Conservation (phyloP, 2,888 invertebrate species). For the Ptilodon capucinus region DNA sequence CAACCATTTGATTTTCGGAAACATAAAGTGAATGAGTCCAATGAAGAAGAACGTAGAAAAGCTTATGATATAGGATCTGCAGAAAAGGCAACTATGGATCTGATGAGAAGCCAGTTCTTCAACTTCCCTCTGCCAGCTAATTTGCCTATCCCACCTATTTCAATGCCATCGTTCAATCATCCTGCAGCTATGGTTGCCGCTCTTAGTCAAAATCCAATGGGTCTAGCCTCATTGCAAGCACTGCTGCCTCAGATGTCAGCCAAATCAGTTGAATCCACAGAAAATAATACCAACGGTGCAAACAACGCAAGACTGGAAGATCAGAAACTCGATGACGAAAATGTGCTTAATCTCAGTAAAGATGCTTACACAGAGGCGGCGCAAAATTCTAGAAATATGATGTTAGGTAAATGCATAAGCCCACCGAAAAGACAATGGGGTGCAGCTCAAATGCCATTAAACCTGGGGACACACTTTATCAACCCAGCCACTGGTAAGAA, state of each 20-base stretch:
- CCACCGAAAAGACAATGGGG: slow-evolving; percentile 92
- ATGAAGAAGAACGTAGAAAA: slow-evolving; percentile 69
- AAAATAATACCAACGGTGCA: slow-evolving; percentile 64
- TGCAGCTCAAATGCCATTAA: slow-evolving; percentile 88
- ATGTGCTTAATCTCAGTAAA: slow-evolving; percentile 75
- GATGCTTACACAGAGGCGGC: slow-evolving; percentile 64
- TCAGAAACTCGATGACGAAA: slow-evolving; percentile 63
- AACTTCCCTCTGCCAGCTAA: slow-evolving; percentile 83
- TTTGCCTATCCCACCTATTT: slow-evolving; percentile 83
- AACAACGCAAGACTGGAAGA: slow-evolving; percentile 60
- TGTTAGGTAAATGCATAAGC: slow-evolving; percentile 85
- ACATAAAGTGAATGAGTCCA: slow-evolving; percentile 59
- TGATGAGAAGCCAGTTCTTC: slow-evolving; percentile 85
- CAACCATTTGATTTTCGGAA: slow-evolving; percentile 97
- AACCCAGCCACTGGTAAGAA: slow-evolving; percentile 97
- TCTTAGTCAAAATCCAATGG: slow-evolving; percentile 82
- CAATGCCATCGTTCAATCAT: slow-evolving; percentile 81
- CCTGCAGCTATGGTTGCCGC: slow-evolving; percentile 86
- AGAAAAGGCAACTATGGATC: slow-evolving; percentile 79
- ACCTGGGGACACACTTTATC: slow-evolving; percentile 94
- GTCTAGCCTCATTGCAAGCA: slow-evolving; percentile 84
- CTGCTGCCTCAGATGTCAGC: slow-evolving; percentile 84
- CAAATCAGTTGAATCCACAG: slow-evolving; percentile 64
- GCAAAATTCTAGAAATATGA: slow-evolving; percentile 73
- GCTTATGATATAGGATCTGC: slow-evolving; percentile 64